Evolutionary conservation across 2,113 vertebrate genomes (phyloP), one percentile per base, ranked within the genome.

Genomic region (Narcine bancroftii): DNA sequence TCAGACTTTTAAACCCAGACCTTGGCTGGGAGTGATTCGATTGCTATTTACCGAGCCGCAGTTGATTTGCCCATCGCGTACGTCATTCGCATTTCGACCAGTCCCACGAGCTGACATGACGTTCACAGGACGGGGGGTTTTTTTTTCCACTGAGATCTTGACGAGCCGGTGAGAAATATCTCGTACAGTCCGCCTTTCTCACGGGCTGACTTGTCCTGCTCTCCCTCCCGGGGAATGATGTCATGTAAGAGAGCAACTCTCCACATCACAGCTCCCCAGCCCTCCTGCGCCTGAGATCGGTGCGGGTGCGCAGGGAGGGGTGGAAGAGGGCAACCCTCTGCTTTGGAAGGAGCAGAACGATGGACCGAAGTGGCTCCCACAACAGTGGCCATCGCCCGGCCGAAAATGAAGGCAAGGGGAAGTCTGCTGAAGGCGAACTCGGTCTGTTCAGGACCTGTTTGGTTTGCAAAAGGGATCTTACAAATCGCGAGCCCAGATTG

Each of bases 401-500:
- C 3, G 63, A 45, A 11, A 45, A 91, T 65, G 85, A 65, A 65
- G 24, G 85, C 60, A 65, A 26, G 39, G 69, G 87, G 66, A 69
- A 91, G 60, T 91, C 63, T 45, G 56, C 60, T 13, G 60, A 91
- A 29, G 87, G 45, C 21, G 60, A 63, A 11, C 60, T 15, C n/a
- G 24, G 92, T 77, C 83, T 92, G 77, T 65, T 92, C 39, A 85
- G 47, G 66, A 71, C 29, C 66, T 92, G 92, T n/a, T 2, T 87
- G 73, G 92, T 92, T 63, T 92, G 92, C 39, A 76, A 85, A 65
- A 36, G 3, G 60, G 83, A 85, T 56, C 83, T 92, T 42, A 65
- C 76, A 72, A 89, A 72, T 42, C 92, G 92, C 7, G 81, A 92
- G 50, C 92, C 92, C 81, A 89, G 83, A 60, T 77, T 92, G 81